These are phyloP conservation scores for Periparus ater DNA, from an alignment of 2,797 vertebrate genomes.

Conservation along the genomic window DNA sequence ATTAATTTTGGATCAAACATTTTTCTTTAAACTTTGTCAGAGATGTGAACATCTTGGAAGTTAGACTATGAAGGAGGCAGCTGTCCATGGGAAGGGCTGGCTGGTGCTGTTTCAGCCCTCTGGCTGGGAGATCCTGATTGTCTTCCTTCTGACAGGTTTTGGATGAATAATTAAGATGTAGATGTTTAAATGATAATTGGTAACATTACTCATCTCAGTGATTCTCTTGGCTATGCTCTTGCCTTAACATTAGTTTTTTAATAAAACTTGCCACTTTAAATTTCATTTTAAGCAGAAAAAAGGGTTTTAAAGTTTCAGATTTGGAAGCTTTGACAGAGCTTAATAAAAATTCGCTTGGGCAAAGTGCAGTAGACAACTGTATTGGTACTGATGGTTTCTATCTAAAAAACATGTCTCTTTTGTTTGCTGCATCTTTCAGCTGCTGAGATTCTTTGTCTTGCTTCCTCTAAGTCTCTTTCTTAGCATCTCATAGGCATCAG, in stretches of 20 bases:
- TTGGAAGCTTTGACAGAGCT: background rate
- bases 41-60: background rate
- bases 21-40: background rate
- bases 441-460: background rate
- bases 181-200: slow-evolving; percentile 8
- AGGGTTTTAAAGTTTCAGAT: background rate
- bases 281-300: background rate
- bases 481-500: background rate
- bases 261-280: background rate
- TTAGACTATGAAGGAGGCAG: background rate
- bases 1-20: background rate
- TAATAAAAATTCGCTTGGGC: background rate
- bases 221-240: background rate
- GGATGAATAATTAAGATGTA: background rate
- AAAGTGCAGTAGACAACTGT: background rate
- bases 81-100: background rate
- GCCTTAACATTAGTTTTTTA: background rate
- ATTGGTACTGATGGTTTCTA: background rate
- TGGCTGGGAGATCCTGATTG: background rate
- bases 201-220: background rate
- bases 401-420: background rate
- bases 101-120: background rate
- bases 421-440: background rate
- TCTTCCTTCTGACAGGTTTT: background rate
- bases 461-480: background rate